Base-by-base conservation (phyloP, 2,113 vertebrate genomes). In the Eudyptes chrysolophus region DNA sequence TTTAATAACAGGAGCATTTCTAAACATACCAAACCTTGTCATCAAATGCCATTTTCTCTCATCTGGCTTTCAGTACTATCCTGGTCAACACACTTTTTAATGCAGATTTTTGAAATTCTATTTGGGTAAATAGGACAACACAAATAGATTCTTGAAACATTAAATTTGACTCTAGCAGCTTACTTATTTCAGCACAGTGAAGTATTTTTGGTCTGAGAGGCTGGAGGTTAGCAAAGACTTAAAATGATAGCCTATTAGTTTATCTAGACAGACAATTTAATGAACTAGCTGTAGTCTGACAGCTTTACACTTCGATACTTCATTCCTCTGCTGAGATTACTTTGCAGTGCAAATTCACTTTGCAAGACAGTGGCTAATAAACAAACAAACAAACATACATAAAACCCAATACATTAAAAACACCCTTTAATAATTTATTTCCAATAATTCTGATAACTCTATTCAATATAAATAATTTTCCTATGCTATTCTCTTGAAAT, bases 1-100 rank as follows among this genome's bases (percentile, higher is more conserved):
- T 90, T 93, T 42, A 96, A 84, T 95, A 84, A 94, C 70, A 86
- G 55, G 6, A 79, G n/a, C 58, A 79, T 76, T 90, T 91, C 86
- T 86, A 91, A 92, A 87, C 55, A 78, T 71, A 75, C 42, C 34
- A 75, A 94, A n/a, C 80, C 60, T 89, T 77, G 75, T 90, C 32
- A 95, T 60, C 80, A 90, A 92, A 90, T 52, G n/a, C 30, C n/a
- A 81, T 78, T 89, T 85, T 58, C 38, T 93, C 72, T 40, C 64
- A 60, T 58, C 54, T 84, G 85, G 32, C 71, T 88, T 94, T 81
- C 2, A 2, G 54, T 55, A 36, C 2, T 14, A 13, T 26, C 38
- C 58, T 27, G 38, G 25, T 61, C 7, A 78, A 72, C 27, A 54
- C 6, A 51, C 24, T 44, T 87, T 60, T 70, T 52, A 77, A 57